Percentiles rank a stretch among this genome's conserved stretches.
Conservation (phyloP, 1,140 invertebrate species). For the Camponotus vicinus region DNA sequence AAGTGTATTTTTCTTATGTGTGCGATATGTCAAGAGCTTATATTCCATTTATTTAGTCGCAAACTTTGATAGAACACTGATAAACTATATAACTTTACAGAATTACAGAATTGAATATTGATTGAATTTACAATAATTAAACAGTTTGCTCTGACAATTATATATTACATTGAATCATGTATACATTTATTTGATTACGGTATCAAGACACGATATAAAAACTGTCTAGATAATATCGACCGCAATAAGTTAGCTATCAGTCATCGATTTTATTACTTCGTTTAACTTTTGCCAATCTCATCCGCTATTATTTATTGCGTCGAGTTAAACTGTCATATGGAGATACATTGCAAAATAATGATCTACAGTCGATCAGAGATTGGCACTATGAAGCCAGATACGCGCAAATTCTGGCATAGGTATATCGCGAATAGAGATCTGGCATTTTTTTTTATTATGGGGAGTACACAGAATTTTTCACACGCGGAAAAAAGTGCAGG, state of each 20-base stretch:
- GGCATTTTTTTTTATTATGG: slow-evolving; percentile 37
- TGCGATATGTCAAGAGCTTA: slow-evolving; percentile 46
- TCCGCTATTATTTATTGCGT: slow-evolving; percentile 40
- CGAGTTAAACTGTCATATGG: neutral
- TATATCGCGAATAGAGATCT: neutral
- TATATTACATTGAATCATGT: no score
- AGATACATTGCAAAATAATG: neutral
- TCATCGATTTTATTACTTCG: slow-evolving; percentile 55
- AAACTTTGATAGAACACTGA: slow-evolving; percentile 22
- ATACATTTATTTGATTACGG: neutral
- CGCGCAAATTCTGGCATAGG: neutral
- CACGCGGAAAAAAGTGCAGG: neutral
- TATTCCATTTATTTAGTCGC: slow-evolving; percentile 26
- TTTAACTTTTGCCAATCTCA: slow-evolving; percentile 64
- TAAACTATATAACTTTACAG: neutral
- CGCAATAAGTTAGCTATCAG: slow-evolving; percentile 21
- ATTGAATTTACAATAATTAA: slow-evolving; percentile 33
- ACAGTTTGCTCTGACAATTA: no score
- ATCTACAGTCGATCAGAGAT: slow-evolving; percentile 2
- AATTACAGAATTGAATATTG: slow-evolving; percentile 60
- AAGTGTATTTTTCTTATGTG: slow-evolving; percentile 53
- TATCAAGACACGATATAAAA: slow-evolving; percentile 3
- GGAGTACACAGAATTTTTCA: slow-evolving; percentile 22
- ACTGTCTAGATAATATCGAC: slow-evolving; percentile 38
- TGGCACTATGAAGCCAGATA: neutral